Base-by-base conservation (phyloP, 2,797 vertebrate genomes). In the Alosa sapidissima region DNA sequence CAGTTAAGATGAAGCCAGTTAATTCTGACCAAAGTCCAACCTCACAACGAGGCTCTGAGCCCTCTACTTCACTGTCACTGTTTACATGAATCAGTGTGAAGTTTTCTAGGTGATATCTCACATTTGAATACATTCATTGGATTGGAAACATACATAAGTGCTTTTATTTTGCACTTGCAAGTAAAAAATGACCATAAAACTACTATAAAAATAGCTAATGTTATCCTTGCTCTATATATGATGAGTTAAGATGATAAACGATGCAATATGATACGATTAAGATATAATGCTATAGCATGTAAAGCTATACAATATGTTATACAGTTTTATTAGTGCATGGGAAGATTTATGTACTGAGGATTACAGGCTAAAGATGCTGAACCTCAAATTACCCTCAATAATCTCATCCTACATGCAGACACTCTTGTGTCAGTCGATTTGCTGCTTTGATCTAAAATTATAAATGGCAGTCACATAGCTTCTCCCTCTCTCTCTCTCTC, bases 11-110 rank as follows among this genome's bases (percentile, higher is more conserved):
- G 62, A 87, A 88, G 82, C 83, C 75, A 88, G 82, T 81, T 58
- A 78, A 81, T 82, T 83, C 55, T 10, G 88, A 86, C 85, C 85
- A 90, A 88, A 89, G 89, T 90, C 88, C 88, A 86, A 83, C 85
- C 82, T 49, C 55, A 51, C 14, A 78, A 47, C 36, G 11, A 45
- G 36, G 19, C 16, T 9, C 33, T 45, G 19, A 78, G 72, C 16
- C 16, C 72, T 72, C 33, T 5, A 41, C 28, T 78, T 47, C 3
- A 8, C 72, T 47, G 72, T 78, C 36, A 45, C 5, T 78, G 72
- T 78, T 78, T 78, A 45, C 16, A 47, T 45, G 41, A 78, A 45
- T 78, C 5, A 19, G 41, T 78, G 41, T 78, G 16, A 45, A 47
- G 72, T 47, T 78, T 47, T 78, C 72, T 47, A 78, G 72, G 1